Conservation (phyloP, 2,888 invertebrate species). For the Drosophila barbarae region DNA sequence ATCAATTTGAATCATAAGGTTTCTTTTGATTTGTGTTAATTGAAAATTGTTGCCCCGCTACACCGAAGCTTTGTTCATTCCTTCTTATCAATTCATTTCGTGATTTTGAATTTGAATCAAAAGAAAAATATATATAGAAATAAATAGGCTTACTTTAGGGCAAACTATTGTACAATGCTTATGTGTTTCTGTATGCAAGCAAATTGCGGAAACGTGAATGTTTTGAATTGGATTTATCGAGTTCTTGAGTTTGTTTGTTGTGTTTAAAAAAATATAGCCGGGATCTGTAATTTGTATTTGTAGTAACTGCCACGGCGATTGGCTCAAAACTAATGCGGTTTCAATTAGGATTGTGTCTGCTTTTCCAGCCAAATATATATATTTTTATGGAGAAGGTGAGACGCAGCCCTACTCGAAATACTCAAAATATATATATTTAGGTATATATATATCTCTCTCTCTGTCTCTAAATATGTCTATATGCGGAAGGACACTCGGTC, state of each 20-base stretch:
- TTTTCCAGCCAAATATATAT: background rate
- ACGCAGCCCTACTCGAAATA: no score
- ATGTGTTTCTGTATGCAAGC: conserved; percentile 16
- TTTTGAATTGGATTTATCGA: conserved; percentile 20
- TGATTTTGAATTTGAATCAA: conserved; percentile 3
- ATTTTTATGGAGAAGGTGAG: background rate
- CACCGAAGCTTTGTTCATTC: conserved; percentile 24
- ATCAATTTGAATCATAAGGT: conserved; percentile 40
- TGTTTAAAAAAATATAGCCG: conserved; percentile 34
- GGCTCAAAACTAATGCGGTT: background rate
- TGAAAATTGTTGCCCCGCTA: conserved; percentile 8
- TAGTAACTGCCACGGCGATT: conserved; percentile 2
- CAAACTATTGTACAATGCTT: conserved; percentile 53
- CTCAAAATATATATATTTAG: background rate
- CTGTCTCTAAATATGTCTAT: background rate
- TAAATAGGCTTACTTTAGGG: conserved; percentile 30
- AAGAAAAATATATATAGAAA: conserved; percentile 3
- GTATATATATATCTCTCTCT: background rate
- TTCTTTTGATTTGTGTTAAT: conserved; percentile 22
- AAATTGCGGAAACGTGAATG: conserved; percentile 29
- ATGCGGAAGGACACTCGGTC: background rate
- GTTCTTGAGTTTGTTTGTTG: background rate
- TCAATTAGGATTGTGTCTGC: conserved; percentile 4
- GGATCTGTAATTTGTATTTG: conserved; percentile 1
- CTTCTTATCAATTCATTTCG: background rate